Evolutionary conservation across 2,113 vertebrate genomes (phyloP), one percentile per base, ranked within the genome.

Genomic region (Glareola pratincola): DNA sequence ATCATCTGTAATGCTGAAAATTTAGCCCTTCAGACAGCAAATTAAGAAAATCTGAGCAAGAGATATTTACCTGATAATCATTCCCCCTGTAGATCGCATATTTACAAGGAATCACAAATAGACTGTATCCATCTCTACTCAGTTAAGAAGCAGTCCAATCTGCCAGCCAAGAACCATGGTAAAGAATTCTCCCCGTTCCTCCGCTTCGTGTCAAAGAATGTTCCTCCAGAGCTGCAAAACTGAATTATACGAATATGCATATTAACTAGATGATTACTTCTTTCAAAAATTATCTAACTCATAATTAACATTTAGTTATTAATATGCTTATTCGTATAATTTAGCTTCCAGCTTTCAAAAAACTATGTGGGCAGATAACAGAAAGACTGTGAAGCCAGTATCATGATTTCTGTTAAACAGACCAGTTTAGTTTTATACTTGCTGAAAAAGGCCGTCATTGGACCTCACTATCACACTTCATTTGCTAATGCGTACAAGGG

Each of bases 281-380:
- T 79, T 81, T 57, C 88, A 76, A 32, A 67, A 92, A 79, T 81
- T 72, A 43, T 88, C 85, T 77, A 90, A 54, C 22, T 92, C 56
- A 43, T 72, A 48, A 95, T 82, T 92, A 77, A 53, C 19, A 73
- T 92, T 14, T 57, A 37, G 29, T 93, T 84, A 96, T 97, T 95
- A 96, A 96, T 96, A 96, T 96, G 95, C 96, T 95, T 97, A 97
- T 97, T 97, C 87, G 83, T 97, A 96, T 96, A 95, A 96, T 96
- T 96, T 73, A 97, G 95, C 76, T 92, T 97, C 51, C 94, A 92
- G 92, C 94, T 89, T 93, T 79, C 82, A 87, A 76, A 69, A 76
- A 64, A 14, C 73, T 85, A 83, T 2, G 12, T 57, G 72, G 84
- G 88, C 81, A 91, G 81, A 45, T 32, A 79, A 62, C 34, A 73